Evolutionary conservation across 2,797 vertebrate species (phyloP).

Genomic region (Eulemur mongoz): DNA sequence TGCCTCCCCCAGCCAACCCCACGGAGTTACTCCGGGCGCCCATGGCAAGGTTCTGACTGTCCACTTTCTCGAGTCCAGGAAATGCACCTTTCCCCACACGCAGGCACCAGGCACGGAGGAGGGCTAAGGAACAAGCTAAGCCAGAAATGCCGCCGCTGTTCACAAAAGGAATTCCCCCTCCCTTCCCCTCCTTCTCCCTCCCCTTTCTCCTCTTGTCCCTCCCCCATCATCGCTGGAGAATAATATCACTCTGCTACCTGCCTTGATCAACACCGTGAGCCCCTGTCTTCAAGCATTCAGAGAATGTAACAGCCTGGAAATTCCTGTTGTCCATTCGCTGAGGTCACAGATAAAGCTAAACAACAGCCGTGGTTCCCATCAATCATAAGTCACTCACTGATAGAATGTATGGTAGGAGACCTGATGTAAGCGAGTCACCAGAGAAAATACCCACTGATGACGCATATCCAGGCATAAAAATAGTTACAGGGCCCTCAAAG

Average conservation of each 20-base stretch:
- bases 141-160: constrained; percentile 63
- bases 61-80: constrained; percentile 31
- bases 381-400: constrained; percentile 94
- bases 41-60: not conserved
- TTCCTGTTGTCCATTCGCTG: constrained; percentile 91
- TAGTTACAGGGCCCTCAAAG: constrained; percentile 96
- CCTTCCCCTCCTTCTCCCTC: constrained; percentile 62
- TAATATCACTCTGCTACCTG: constrained; percentile 91
- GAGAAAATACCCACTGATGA: constrained; percentile 99
- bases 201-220: constrained; percentile 64
- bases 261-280: constrained; percentile 88
- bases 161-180: constrained; percentile 83
- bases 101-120: not conserved
- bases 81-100: constrained; percentile 53
- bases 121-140: constrained; percentile 48
- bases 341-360: constrained; percentile 88
- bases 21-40: constrained; percentile 5
- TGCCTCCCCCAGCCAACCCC: not conserved
- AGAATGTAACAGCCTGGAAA: constrained; percentile 91
- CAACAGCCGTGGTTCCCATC: constrained; percentile 93
- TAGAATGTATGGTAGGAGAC: constrained; percentile 97
- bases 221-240: constrained; percentile 76
- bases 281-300: constrained; percentile 91
- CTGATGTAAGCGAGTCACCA: constrained; percentile 99
- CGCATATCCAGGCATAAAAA: constrained; percentile 99